Percentiles rank a stretch among this genome's conserved stretches.
phyloP scores from a whole-genome alignment of 1,140 invertebrate genomes.

The Camponotus floridanus region DNA sequence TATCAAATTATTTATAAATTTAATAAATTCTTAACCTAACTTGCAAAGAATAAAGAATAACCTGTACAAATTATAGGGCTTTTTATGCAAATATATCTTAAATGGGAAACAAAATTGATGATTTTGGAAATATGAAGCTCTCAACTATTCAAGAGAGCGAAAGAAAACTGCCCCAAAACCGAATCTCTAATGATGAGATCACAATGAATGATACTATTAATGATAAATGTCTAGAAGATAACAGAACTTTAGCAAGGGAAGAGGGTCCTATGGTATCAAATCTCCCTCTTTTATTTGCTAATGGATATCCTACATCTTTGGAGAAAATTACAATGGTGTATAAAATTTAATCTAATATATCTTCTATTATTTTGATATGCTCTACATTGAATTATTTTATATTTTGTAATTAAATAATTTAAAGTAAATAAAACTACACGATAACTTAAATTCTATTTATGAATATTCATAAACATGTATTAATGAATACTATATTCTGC shows the following conservation, averaged over 20 bases:
- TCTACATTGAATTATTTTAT: neutral
- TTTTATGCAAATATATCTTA: neutral
- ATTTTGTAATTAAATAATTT: neutral
- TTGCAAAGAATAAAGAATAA: neutral
- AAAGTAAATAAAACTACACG: neutral
- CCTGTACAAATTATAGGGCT: neutral
- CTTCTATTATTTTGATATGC: neutral
- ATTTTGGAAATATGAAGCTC: conserved; percentile 82
- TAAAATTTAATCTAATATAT: neutral
- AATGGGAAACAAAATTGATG: conserved; percentile 68
- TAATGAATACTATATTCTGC: conserved; percentile 39
- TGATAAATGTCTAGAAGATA: conserved; percentile 74
- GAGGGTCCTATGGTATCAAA: conserved; percentile 88
- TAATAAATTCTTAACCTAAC: neutral
- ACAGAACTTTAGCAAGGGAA: conserved; percentile 70
- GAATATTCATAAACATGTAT: neutral
- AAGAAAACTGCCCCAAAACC: conserved; percentile 77
- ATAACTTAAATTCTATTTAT: conserved; percentile 7
- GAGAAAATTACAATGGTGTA: conserved; percentile 87
- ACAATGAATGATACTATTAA: conserved; percentile 80
- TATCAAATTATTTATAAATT: neutral
- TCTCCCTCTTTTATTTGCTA: conserved; percentile 90
- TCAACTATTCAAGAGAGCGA: conserved; percentile 80
- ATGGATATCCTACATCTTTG: conserved; percentile 90
- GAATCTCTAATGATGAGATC: conserved; percentile 74